Base-by-base conservation (phyloP, 2,888 invertebrate species). In the Gymnosoma rotundatum region DNA sequence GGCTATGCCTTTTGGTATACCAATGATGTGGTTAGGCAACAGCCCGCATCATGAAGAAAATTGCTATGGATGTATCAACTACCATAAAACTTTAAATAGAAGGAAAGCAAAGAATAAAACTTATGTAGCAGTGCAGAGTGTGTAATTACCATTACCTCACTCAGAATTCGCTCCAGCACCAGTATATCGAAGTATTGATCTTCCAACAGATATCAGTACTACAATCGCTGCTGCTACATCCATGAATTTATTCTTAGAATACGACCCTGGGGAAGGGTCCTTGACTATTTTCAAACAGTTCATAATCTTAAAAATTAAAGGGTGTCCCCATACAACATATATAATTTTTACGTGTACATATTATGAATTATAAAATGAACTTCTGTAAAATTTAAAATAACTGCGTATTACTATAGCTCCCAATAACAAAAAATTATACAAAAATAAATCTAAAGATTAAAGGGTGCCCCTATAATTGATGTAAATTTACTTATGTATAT, bases 121-220 rank as follows among this genome's bases (percentile, higher is more conserved):
- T 60, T 36, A 36, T 60, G 38, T 36, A 63, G 63, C 36, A 38
- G 36, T 38, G 36, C 36, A 5, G 8, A 38, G 36, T 63, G 63
- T 45, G 21, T 45, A 63, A 63, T 45, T 63, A 38, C 36, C 60
- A 60, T 60, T 60, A 60, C 36, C 58, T 25, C 58, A 58, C 58
- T 58, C 58, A 58, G 58, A 58, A 58, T 58, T 58, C 56, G 36
- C 14, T 48, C 14, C 21, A 10, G 54, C 20, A 38, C 36, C 36
- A 38, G 8, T 8, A 38, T 38, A 7, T 38, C 36, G 36, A 38
- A 38, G 36, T 38, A 38, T 38, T 66, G 66, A 66, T 52, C 66
- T 66, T 52, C 66, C 50, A 66, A 66, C 66, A 52, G 50, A 52
- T 66, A 66, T 66, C 50, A 66, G 66, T 52, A 66, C 66, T 66